Conservation (phyloP, 2,888 invertebrate species). For the Harpagoxenus sublaevis region DNA sequence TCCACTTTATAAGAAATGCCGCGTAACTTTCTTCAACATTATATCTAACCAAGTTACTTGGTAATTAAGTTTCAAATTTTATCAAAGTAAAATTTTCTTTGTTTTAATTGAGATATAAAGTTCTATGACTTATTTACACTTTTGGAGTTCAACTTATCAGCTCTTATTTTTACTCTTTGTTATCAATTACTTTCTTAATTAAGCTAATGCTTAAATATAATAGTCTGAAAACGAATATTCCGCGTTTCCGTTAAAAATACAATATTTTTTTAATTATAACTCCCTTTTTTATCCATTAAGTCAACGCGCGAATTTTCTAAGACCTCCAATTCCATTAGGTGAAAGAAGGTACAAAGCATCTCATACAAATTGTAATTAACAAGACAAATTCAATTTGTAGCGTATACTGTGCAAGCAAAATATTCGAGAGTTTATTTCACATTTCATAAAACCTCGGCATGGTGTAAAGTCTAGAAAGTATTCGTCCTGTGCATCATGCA, state of each 20-base stretch:
- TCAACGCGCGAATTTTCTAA: neutral
- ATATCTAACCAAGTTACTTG: constrained; percentile 43
- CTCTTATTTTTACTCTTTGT: constrained; percentile 21
- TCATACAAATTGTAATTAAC: neutral
- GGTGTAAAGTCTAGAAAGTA: neutral
- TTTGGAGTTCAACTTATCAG: constrained; percentile 13
- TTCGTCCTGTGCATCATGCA: constrained; percentile 29
- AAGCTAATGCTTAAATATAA: constrained; percentile 1
- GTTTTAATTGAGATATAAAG: constrained; percentile 40
- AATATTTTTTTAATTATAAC: neutral
- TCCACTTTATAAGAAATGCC: neutral
- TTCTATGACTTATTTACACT: constrained; percentile 36
- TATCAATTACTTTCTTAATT: constrained; percentile 1
- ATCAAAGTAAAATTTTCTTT: constrained; percentile 46
- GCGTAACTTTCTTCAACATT: constrained; percentile 17
- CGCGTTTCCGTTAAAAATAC: neutral
- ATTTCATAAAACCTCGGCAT: neutral
- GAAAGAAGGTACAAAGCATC: neutral
- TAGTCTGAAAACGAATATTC: neutral
- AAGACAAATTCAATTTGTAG: neutral
- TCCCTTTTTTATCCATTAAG: neutral
- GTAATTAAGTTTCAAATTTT: constrained; percentile 47
- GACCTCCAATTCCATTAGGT: neutral
- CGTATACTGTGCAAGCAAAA: neutral
- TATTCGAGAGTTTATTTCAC: constrained; percentile 1